These are phyloP conservation scores for Chrysaora quinquecirrha DNA, from an alignment of 30 jellyfish, hydroid and myxozoan species.

Conservation along the genomic window DNA sequence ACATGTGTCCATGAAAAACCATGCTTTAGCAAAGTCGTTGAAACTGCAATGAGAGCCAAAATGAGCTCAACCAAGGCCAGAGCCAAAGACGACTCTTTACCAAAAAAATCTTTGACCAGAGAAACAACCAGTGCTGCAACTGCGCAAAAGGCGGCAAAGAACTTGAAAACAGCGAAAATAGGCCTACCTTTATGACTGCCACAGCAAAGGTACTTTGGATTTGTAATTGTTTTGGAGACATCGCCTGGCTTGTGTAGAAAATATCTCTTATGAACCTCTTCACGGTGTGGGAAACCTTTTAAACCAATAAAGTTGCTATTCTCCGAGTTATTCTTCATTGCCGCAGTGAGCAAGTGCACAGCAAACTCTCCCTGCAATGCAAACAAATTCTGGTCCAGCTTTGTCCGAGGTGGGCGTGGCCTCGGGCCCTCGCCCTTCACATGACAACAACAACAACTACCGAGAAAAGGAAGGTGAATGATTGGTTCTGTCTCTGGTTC, in stretches of 20 bases:
- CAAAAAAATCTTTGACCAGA: not conserved
- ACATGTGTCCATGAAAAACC: not conserved
- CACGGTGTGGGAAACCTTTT: conserved; percentile 1
- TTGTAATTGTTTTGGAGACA: not conserved
- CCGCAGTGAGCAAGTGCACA: too few relatives aligned
- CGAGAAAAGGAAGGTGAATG: too few relatives aligned
- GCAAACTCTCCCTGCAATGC: too few relatives aligned
- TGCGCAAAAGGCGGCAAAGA: not conserved
- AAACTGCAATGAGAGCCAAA: not conserved
- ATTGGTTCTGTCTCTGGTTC: too few relatives aligned
- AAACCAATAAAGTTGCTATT: not conserved
- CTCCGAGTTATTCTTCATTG: not conserved
- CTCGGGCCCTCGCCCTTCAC: too few relatives aligned
- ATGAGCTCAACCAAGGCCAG: not conserved
- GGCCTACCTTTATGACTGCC: not conserved
- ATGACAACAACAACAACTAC: too few relatives aligned
- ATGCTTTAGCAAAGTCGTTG: not conserved
- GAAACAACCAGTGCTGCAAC: not conserved
- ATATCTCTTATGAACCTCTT: not conserved
- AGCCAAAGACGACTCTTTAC: not conserved
- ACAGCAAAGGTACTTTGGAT: not conserved
- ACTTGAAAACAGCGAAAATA: not conserved
- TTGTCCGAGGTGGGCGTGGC: too few relatives aligned
- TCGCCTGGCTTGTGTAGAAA: not conserved
- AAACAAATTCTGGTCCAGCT: too few relatives aligned